These are phyloP conservation scores for Ptyas mucosa DNA, from an alignment of 2,113 vertebrate genomes.

Conservation along the genomic window DNA sequence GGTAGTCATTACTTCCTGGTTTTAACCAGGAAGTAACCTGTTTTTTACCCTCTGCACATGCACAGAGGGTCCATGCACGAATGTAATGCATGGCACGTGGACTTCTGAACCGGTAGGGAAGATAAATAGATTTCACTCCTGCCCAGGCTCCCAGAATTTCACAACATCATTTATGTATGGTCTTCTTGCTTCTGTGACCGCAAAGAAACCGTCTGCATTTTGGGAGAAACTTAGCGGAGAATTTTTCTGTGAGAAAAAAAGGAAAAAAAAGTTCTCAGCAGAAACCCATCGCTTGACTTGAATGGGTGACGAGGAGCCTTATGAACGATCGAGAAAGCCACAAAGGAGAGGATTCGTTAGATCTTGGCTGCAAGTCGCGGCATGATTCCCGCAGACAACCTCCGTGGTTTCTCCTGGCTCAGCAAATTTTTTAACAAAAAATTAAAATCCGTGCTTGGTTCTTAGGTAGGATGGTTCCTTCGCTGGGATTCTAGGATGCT, in stretches of 20 bases:
- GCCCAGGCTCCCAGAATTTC: background rate
- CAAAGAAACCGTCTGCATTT: background rate
- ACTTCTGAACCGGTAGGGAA: no score
- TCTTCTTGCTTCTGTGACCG: no score
- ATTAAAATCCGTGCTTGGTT: background rate
- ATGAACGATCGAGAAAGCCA: background rate
- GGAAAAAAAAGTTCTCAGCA: background rate
- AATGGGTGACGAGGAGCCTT: background rate
- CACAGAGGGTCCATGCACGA: no score
- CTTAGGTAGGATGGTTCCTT: background rate
- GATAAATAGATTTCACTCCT: no score
- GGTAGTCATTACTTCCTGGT: no score
- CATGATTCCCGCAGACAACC: background rate
- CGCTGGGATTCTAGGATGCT: background rate
- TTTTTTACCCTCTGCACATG: no score
- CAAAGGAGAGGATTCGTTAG: background rate
- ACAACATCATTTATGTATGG: background rate
- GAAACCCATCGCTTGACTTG: background rate
- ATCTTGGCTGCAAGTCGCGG: background rate
- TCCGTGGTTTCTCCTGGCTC: background rate
- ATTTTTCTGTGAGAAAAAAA: background rate
- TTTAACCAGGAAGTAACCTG: no score
- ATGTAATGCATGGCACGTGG: no score
- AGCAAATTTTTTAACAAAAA: background rate
- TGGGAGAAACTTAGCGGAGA: background rate